These are phyloP conservation scores for Rhagologus leucostigma DNA, from an alignment of 2,113 vertebrate genomes.

Conservation along the genomic window DNA sequence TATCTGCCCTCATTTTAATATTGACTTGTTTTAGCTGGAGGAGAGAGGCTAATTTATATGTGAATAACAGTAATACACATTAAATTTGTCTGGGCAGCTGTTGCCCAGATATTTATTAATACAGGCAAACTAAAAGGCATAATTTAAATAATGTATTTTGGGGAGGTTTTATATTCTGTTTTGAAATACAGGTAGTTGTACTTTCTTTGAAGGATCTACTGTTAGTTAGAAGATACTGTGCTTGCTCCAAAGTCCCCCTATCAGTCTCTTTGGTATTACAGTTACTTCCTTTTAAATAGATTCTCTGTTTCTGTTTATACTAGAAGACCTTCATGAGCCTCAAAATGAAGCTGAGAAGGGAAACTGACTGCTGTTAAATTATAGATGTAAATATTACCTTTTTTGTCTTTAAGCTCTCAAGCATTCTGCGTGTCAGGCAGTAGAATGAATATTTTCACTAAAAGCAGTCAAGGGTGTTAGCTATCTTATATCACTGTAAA, in stretches of 20 bases:
- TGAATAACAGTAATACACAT: not conserved
- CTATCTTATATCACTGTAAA: not conserved
- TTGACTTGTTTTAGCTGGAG: not conserved
- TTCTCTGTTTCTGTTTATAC: not conserved
- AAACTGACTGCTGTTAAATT: not conserved
- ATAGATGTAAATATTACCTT: not conserved
- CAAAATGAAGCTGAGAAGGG: not conserved
- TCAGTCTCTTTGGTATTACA: constrained; percentile 15
- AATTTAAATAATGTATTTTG: not conserved
- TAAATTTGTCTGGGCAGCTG: not conserved
- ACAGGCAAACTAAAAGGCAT: not conserved
- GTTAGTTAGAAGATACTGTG: not conserved
- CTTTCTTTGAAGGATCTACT: not conserved
- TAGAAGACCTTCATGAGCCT: not conserved
- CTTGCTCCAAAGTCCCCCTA: not conserved
- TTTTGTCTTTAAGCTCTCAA: not conserved
- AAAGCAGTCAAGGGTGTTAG: not conserved
- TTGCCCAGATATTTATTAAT: not conserved
- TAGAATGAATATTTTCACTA: not conserved
- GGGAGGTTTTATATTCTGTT: not conserved
- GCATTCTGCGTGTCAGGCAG: not conserved
- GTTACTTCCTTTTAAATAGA: not conserved
- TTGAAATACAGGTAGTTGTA: not conserved
- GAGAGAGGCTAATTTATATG: not conserved
- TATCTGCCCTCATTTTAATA: not conserved